Percentiles rank a stretch among this genome's conserved stretches.
Evolutionary conservation across 2,113 vertebrate genomes (phyloP).

Genomic region (Typhlomys cinereus): DNA sequence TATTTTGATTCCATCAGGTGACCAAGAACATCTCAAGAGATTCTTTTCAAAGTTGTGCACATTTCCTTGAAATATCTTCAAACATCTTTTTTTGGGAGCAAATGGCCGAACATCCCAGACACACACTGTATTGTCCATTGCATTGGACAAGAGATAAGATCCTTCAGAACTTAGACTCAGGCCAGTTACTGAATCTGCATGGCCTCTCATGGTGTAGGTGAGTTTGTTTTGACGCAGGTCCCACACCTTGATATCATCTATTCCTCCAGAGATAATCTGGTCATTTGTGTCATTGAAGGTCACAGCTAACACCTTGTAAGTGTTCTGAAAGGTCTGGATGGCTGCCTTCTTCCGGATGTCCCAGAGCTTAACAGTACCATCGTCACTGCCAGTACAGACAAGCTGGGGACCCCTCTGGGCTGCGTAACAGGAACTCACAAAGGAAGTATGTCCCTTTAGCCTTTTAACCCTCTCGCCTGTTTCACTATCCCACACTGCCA

Average conservation of each 20-base stretch:
- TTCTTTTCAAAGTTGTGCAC: slow-evolving; percentile 99
- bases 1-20: slow-evolving; percentile 97
- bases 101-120: slow-evolving; percentile 99
- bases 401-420: slow-evolving; percentile 95
- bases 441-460: slow-evolving; percentile 98
- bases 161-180: slow-evolving; percentile 97
- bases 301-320: slow-evolving; percentile 96
- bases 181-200: slow-evolving; percentile 95
- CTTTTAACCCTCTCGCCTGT: slow-evolving; percentile 97
- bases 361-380: slow-evolving; percentile 98
- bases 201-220: slow-evolving; percentile 97
- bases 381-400: slow-evolving; percentile 97
- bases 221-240: slow-evolving; percentile 98
- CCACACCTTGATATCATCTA: slow-evolving; percentile 97
- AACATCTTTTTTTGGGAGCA: slow-evolving; percentile 97
- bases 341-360: slow-evolving; percentile 98
- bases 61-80: slow-evolving; percentile 99
- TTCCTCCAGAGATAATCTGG: slow-evolving; percentile 98
- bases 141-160: slow-evolving; percentile 97
- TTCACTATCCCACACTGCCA: slow-evolving; percentile 98
- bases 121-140: slow-evolving; percentile 99
- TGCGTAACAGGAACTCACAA: slow-evolving; percentile 97
- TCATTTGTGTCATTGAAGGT: slow-evolving; percentile 99
- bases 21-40: slow-evolving; percentile 97
- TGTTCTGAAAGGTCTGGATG: slow-evolving; percentile 98